Evolutionary conservation across 2,888 invertebrate species (phyloP), one percentile per base, ranked within the genome.

Genomic region (Eilema caniola): DNA sequence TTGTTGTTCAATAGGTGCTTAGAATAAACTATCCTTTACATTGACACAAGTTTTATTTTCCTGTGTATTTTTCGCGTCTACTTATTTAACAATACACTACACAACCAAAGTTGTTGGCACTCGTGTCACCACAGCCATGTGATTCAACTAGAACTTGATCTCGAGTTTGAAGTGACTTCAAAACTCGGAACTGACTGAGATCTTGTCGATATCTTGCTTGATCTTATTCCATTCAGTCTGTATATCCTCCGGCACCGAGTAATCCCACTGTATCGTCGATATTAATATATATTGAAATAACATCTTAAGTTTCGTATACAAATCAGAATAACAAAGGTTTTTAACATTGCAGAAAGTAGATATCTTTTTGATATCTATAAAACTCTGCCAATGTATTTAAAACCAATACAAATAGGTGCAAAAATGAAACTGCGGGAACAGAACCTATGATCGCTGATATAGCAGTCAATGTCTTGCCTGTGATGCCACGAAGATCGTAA

Each of bases 141-240:
- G n/a, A 53, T n/a, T 53, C 53, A 53, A 53, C 8, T n/a, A 53
- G n/a, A 53, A n/a, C 8, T 53, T 53, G 53, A 53, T 53, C 53
- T 53, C 53, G 20, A 53, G 53, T 53, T n/a, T 53, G n/a, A n/a
- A 53, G 53, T 5, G 10, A 53, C 53, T 53, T 47, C 20, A 20
- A 47, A 47, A 53, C 53, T 53, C 53, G n/a, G n/a, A 53, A 53
- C n/a, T 53, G 47, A 47, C 47, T n/a, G 53, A 53, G n/a, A 53
- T 53, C n/a, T 53, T 53, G n/a, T 20, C 53, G n/a, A 53, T 53
- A 53, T 53, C 53, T 20, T 53, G n/a, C 53, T 10, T 53, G n/a
- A n/a, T 53, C 53, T 53, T n/a, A 53, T 53, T 53, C 53, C 53
- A 20, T 53, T 53, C 53, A 53, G 47, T 14, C 47, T 0, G n/a